Evolutionary conservation across 2,113 vertebrate species (phyloP).

Genomic region (Nycticorax nycticorax): DNA sequence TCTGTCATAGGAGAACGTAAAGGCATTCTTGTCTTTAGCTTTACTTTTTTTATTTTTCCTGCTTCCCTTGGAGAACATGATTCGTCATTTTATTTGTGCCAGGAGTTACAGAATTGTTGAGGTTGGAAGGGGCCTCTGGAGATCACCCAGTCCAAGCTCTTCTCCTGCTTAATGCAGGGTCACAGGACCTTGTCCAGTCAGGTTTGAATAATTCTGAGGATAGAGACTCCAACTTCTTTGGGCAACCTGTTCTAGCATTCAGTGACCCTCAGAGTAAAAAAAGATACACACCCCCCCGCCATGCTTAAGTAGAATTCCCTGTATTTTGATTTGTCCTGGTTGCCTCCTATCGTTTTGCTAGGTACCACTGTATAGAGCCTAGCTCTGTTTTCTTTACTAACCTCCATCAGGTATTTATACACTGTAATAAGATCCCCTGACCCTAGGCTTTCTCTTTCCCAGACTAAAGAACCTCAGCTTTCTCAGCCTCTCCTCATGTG

Average conservation of each 20-base stretch:
- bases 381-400: neutral
- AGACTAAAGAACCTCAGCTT: neutral
- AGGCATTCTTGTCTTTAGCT: neutral
- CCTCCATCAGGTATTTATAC: neutral
- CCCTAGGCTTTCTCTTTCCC: neutral
- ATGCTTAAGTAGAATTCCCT: neutral
- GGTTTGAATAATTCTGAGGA: neutral
- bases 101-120: neutral
- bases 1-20: neutral
- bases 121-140: neutral
- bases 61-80: neutral
- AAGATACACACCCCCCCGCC: neutral
- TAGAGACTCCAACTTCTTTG: neutral
- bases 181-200: neutral
- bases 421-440: neutral
- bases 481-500: neutral
- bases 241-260: neutral
- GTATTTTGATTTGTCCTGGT: neutral
- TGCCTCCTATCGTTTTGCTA: neutral
- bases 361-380: neutral
- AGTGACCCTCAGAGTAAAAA: neutral
- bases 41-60: neutral
- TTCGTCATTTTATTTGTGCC: neutral
- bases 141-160: neutral
- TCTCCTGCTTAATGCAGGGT: neutral